Conservation (phyloP, 2,113 vertebrate genomes). For the Neofelis nebulosa region DNA sequence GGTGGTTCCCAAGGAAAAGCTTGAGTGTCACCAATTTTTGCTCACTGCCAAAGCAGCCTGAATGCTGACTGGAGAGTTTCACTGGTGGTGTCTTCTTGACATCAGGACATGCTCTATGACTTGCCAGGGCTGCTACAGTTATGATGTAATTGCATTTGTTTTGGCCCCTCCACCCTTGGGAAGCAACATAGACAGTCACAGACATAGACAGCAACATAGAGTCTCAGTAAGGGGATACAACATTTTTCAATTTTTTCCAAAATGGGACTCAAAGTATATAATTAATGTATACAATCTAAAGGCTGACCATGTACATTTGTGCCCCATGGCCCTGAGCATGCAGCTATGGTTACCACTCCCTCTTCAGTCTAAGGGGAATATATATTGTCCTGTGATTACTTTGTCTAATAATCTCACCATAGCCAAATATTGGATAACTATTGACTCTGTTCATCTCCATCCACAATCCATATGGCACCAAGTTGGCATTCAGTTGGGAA, state of each 20-base stretch:
- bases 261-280: neutral
- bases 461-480: neutral
- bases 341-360: neutral
- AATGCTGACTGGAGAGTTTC: neutral
- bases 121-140: neutral
- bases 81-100: neutral
- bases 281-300: neutral
- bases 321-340: neutral
- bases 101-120: neutral
- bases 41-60: neutral
- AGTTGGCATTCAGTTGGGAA: neutral
- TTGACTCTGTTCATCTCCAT: neutral
- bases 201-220: no score
- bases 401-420: neutral
- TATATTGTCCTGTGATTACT: neutral
- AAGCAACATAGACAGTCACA: neutral
- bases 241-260: neutral
- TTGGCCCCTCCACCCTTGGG: neutral
- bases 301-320: neutral
- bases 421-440: neutral
- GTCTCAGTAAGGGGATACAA: neutral
- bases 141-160: neutral
- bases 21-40: neutral
- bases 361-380: neutral
- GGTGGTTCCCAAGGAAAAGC: neutral